Evolutionary conservation across 2,888 invertebrate species (phyloP).

Genomic region (Leucophenga maculata): DNA sequence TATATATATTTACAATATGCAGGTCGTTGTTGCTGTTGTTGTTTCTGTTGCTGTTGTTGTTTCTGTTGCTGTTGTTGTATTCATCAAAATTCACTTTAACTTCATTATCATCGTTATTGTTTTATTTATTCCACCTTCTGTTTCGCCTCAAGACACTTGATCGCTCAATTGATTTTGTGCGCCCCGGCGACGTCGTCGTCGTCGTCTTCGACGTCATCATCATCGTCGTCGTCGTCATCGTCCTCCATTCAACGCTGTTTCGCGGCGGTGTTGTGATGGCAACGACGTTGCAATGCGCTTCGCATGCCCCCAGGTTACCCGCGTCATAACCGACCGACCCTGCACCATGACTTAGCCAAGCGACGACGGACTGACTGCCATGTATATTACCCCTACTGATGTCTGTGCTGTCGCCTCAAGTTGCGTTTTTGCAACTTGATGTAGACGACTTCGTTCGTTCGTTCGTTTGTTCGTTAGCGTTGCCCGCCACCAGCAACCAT

Average conservation of each 20-base stretch:
- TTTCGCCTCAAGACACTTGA: conserved; percentile 71
- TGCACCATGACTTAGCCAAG: not conserved
- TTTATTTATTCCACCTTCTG: conserved; percentile 72
- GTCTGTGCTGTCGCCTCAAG: conserved; percentile 19
- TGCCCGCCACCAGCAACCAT: conserved; percentile 27
- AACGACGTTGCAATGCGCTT: not conserved
- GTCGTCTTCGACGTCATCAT: not conserved
- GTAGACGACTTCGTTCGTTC: conserved; percentile 29
- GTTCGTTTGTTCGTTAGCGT: not conserved
- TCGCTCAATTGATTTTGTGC: conserved; percentile 70
- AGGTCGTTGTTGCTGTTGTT: conserved; percentile 4
- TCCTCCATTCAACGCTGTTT: conserved; percentile 15
- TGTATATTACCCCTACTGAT: conserved; percentile 6
- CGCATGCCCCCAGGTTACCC: not conserved
- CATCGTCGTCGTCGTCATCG: not conserved
- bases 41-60: not conserved
- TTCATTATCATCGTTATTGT: conserved; percentile 71
- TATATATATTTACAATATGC: not conserved
- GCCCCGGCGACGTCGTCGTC: conserved; percentile 17
- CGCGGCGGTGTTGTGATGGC: not conserved
- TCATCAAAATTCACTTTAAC: conserved; percentile 71
- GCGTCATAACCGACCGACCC: not conserved
- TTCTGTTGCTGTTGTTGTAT: conserved; percentile 42
- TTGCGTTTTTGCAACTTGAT: conserved; percentile 23
- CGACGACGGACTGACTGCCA: not conserved